Base-by-base conservation (phyloP, 2,888 invertebrate species). In the Spisula subtruncata region DNA sequence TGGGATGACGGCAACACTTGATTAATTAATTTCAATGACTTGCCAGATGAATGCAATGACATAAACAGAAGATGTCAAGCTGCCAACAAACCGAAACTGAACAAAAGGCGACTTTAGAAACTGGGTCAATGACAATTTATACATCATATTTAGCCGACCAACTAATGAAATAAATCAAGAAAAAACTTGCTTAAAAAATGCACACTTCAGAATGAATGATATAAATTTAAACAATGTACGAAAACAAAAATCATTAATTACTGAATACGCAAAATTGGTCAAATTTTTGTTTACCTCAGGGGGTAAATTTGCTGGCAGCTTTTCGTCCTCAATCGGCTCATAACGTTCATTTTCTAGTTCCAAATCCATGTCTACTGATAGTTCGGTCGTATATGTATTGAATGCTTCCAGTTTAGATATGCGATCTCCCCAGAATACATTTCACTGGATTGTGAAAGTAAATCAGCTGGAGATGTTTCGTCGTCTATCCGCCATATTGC, bases 341-440 rank as follows among this genome's bases (percentile, higher is more conserved):
- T 98, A 98, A 48, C 98, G 97, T 94, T 98, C 98, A 94, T 98
- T 97, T 97, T 98, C 98, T 0, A 98, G 98, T 94, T 98, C 98
- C 98, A 98, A 51, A 20, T 51, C 29, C 46, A 85, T 18, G 8
- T 60, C 29, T 88, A 85, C 35, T 80, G 46, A 35, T 84, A 83
- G 14, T 80, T 86, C 87, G 82, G 89, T 88, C 88, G 85, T 92
- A 92, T 89, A 89, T 92, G 91, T 86, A 89, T 66, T 75, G 92
- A 84, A 87, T 89, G 91, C 75, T 89, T 87, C 89, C 91, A 81
- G 85, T 91, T 86, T 20, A 91, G 82, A 87, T 92, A 92, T 82
- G 81, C 90, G 91, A 92, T 90, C 88, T 90, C 92, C 88, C 92
- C 91, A 79, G 90, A 90, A 91, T 86, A 89, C 91, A 91, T 91